These are phyloP conservation scores for Poeciliopsis occidentalis DNA, from an alignment of 2,113 vertebrate species.

Conservation along the genomic window DNA sequence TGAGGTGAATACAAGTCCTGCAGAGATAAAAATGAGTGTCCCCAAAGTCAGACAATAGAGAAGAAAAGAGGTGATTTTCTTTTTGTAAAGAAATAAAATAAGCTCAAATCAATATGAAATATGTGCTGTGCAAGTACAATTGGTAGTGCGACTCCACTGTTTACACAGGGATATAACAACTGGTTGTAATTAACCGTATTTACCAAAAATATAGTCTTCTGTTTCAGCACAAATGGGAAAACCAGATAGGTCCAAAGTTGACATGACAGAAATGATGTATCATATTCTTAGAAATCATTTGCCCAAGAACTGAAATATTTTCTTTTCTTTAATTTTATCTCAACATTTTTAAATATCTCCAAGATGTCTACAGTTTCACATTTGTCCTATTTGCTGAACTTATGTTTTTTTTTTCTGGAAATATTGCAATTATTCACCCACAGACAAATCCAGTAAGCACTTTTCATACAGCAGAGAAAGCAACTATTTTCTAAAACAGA, in stretches of 20 bases:
- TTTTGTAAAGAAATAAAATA: no score
- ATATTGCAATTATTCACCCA: no score
- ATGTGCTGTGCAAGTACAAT: neutral
- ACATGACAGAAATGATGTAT: neutral
- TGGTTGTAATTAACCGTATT: neutral
- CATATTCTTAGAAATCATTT: no score
- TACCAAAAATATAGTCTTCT: neutral
- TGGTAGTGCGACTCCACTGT: neutral
- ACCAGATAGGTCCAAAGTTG: neutral
- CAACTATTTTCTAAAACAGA: constrained; percentile 54
- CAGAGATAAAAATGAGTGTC: no score
- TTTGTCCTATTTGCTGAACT: neutral
- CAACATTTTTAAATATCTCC: neutral
- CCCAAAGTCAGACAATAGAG: no score
- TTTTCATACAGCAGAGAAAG: neutral
- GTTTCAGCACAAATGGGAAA: neutral
- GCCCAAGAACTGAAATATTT: neutral
- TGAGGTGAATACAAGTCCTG: no score
- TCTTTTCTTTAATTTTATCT: neutral
- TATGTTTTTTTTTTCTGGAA: no score
- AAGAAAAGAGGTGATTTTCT: no score
- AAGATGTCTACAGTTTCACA: neutral
- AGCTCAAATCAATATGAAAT: neutral
- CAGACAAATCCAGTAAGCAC: no score
- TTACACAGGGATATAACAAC: neutral